Base-by-base conservation (phyloP, 1,140 invertebrate species). In the Solen grandis region DNA sequence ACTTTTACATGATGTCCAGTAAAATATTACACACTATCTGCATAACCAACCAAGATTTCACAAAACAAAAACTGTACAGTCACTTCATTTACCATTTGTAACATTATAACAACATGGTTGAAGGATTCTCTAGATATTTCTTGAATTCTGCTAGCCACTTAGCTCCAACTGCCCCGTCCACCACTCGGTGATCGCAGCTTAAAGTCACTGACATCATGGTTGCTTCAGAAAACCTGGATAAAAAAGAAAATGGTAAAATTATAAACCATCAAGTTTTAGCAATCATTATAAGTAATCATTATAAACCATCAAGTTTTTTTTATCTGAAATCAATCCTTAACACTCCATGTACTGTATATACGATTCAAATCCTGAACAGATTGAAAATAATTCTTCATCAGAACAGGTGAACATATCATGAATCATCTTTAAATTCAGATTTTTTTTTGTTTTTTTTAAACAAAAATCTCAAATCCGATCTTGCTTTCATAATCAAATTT, bases 101-200 rank as follows among this genome's bases (percentile, higher is more conserved):
- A n/a, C 55, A 69, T 88, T 94, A 95, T 82, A 95, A 89, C 33
- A 96, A 88, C 95, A 95, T 96, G 5, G 93, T 94, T 27, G 93
- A 91, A 27, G 95, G 95, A 82, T 94, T 93, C 85, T 95, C 94
- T 72, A 96, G 86, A 81, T 93, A 93, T 86, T 92, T 92, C 79
- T 93, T 94, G 90, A 96, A 95, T 76, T 94, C 92, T 33, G 93
- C 87, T 60, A 96, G 88, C 95, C 95, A 96, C 80, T 94, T 92
- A 2, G 95, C 95, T 33, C 95, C 95, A 19, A 96, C 95, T 31
- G 95, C 95, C 3, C 95, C 95, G 89, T 96, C 95, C 14, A 95
- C 95, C n/a, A 95, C 95, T 46, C 95, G 90, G 85, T 95, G 95
- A 88, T 96, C 95, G 91, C 95, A 95, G 85, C 94, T 95, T 38